Percentiles rank a stretch among this genome's conserved stretches.
These are phyloP conservation scores for Zapus hudsonius DNA, from an alignment of 2,113 vertebrate genomes.

Conservation along the genomic window DNA sequence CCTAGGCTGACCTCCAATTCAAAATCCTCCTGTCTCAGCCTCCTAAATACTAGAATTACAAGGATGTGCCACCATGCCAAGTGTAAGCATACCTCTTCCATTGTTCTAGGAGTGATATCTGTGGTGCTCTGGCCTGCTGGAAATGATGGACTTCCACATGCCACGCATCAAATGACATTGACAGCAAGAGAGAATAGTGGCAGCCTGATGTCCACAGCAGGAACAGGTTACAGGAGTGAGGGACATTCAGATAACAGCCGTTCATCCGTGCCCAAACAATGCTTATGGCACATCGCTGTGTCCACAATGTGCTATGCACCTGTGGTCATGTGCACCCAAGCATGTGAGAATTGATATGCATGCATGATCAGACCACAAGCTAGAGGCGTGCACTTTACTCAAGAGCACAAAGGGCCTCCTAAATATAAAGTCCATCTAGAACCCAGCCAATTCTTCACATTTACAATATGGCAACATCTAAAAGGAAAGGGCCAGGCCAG, in stretches of 20 bases:
- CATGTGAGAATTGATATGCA: background rate
- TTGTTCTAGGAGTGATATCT: background rate
- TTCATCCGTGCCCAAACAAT: background rate
- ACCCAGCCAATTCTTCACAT: background rate
- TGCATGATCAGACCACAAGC: background rate
- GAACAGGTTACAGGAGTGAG: background rate
- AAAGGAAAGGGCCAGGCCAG: background rate
- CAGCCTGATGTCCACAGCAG: accelerated
- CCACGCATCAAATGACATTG: background rate
- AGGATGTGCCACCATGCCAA: background rate
- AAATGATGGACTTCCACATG: background rate
- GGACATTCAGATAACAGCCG: background rate
- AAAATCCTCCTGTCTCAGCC: background rate
- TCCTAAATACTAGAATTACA: background rate
- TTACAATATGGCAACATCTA: background rate
- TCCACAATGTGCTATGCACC: background rate
- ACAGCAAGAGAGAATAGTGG: background rate
- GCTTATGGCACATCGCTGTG: background rate
- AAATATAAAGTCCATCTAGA: background rate
- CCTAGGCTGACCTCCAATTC: background rate
- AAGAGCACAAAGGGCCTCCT: background rate
- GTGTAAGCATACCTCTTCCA: background rate
- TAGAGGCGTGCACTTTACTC: background rate
- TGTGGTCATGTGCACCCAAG: background rate
- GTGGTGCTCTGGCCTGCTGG: background rate